Conservation (phyloP, 2,797 vertebrate species). For the Eidolon dupreanum region DNA sequence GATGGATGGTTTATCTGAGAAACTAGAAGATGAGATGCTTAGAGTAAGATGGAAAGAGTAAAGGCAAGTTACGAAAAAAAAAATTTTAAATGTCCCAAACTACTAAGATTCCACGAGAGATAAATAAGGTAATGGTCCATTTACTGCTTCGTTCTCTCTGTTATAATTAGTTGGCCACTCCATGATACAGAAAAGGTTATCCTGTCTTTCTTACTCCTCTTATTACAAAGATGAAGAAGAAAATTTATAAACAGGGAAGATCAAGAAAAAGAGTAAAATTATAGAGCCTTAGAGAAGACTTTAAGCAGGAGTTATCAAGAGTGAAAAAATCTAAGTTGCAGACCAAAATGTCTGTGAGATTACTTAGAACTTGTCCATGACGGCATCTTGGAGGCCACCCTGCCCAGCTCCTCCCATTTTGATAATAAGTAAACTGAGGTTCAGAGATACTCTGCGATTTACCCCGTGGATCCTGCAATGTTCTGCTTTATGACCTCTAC, state of each 20-base stretch:
- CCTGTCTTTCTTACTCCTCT: neutral
- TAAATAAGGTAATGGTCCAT: neutral
- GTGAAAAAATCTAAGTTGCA: neutral
- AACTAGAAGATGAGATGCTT: neutral
- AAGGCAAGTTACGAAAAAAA: neutral
- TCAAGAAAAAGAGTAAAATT: neutral
- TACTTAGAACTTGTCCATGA: neutral
- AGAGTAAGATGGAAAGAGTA: neutral
- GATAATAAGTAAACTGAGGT: neutral
- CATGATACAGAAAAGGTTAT: neutral
- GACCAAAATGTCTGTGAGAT: neutral
- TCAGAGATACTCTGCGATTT: neutral
- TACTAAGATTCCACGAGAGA: neutral
- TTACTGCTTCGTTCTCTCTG: neutral
- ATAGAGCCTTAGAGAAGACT: neutral
- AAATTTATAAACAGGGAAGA: neutral
- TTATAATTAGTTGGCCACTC: neutral
- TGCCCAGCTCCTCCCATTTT: neutral
- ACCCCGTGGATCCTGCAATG: accelerated
- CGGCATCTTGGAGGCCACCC: neutral
- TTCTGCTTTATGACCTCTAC: neutral
- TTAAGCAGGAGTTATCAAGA: neutral
- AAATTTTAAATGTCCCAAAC: neutral
- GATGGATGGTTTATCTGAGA: neutral
- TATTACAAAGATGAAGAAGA: neutral